Conservation (phyloP, 35 echinoderm and acorn worm species). For the Nesometra sesokonis region DNA sequence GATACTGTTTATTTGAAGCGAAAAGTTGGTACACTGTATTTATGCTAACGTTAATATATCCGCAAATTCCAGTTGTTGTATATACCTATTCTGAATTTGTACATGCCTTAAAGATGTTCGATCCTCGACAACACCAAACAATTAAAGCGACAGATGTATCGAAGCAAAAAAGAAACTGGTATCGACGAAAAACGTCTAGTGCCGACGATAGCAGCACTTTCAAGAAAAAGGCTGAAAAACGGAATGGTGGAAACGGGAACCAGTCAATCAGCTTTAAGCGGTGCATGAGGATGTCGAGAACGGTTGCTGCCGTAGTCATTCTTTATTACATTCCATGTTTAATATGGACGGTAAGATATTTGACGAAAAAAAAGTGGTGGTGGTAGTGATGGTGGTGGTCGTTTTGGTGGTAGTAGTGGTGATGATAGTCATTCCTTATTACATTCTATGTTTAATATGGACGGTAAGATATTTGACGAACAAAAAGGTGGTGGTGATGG, state of each 20-base stretch:
- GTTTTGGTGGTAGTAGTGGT: too few relatives aligned
- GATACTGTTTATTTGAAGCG: neutral
- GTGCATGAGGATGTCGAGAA: neutral
- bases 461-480: neutral
- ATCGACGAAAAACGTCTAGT: neutral
- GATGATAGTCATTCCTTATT: neutral
- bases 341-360: neutral
- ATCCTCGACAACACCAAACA: neutral
- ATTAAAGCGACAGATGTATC: neutral
- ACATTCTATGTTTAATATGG: neutral
- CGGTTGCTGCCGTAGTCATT: neutral
- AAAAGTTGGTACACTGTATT: neutral
- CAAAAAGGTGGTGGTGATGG: too few relatives aligned
- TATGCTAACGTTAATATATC: neutral
- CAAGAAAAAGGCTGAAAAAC: too few relatives aligned
- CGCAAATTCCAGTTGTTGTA: neutral
- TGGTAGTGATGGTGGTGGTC: too few relatives aligned
- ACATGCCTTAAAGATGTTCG: neutral
- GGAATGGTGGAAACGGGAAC: neutral
- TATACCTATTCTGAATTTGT: neutral
- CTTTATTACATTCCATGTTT: neutral
- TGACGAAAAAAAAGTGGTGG: too few relatives aligned
- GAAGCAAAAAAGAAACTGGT: neutral
- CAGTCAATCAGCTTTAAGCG: neutral
- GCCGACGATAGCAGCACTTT: too few relatives aligned